Evolutionary conservation across 2,113 vertebrate genomes (phyloP).

Genomic region (Pterocles orientalis): DNA sequence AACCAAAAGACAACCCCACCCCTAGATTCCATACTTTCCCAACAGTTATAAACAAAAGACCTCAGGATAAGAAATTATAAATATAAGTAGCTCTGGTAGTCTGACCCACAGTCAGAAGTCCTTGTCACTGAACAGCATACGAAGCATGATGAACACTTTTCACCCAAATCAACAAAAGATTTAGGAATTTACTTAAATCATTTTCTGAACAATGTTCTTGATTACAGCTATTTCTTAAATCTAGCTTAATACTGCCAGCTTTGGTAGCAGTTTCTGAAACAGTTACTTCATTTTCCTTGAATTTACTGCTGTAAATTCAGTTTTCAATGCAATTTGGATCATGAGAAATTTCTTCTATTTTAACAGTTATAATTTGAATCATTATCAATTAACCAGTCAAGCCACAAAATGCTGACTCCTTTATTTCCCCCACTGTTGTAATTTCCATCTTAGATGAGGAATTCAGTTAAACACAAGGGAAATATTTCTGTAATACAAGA

Average conservation of each 20-base stretch:
- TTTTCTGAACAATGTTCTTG: neutral
- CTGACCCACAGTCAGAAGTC: neutral
- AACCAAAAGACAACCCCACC: neutral
- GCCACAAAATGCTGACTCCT: conserved; percentile 29
- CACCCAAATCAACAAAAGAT: neutral
- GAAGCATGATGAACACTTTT: neutral
- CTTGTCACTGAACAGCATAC: neutral
- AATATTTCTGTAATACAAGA: conserved; percentile 65
- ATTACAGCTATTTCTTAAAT: neutral
- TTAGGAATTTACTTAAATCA: neutral
- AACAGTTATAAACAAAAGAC: neutral
- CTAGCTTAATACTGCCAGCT: neutral
- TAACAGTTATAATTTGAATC: neutral
- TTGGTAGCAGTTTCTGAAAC: neutral
- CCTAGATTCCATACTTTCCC: neutral
- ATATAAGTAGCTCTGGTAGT: neutral
- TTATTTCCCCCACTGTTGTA: conserved; percentile 6
- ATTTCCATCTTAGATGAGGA: conserved; percentile 61
- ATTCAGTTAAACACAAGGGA: conserved; percentile 54
- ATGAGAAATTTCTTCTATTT: neutral
- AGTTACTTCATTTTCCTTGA: neutral
- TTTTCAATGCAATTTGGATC: neutral
- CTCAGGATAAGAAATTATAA: neutral
- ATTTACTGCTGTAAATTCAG: neutral
- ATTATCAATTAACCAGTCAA: conserved; percentile 18